Evolutionary conservation across 2,888 invertebrate genomes (phyloP), one percentile per base, ranked within the genome.

Genomic region (Thereva unica): DNA sequence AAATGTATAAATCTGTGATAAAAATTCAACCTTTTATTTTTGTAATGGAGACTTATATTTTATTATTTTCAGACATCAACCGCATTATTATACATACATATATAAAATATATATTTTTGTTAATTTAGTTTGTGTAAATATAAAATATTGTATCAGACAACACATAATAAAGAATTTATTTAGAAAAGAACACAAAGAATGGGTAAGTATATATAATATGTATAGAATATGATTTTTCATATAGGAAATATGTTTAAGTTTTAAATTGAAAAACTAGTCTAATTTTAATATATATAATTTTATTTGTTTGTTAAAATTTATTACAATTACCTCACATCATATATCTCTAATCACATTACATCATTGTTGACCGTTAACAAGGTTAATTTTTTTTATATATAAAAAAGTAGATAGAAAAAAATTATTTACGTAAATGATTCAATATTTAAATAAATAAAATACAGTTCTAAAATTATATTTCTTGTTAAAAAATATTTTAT

Each of bases 1-100:
- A 61, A 61, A 61, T 61, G 61, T 49, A 61, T 61, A 61, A 61
- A 61, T 61, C 61, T 61, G 61, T 61, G 61, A 61, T 61, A 61
- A 61, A 61, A 41, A 23, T 23, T 23, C 23, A 23, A 23, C 23
- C 23, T 23, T 23, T 23, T 23, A 23, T 23, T 23, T 23, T 23
- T 23, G 23, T 23, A 23, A 23, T 23, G 23, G 23, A 23, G 23
- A 23, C 23, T 61, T 50, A 61, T 40, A 61, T 61, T 61, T 50
- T 61, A 50, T 61, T 61, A 50, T 50, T 61, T 57, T 45, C 61
- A 61, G 23, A 38, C 50, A 50, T 50, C 40, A n/a, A 47, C 49
- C 50, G 50, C 50, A 50, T 41, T 49, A 61, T 50, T 61, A 61
- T 38, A 50, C 50, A 49, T 38, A 38, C 38, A 50, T 61, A 50